Evolutionary conservation across 2,113 vertebrate genomes (phyloP).

Genomic region (Promerops cafer): DNA sequence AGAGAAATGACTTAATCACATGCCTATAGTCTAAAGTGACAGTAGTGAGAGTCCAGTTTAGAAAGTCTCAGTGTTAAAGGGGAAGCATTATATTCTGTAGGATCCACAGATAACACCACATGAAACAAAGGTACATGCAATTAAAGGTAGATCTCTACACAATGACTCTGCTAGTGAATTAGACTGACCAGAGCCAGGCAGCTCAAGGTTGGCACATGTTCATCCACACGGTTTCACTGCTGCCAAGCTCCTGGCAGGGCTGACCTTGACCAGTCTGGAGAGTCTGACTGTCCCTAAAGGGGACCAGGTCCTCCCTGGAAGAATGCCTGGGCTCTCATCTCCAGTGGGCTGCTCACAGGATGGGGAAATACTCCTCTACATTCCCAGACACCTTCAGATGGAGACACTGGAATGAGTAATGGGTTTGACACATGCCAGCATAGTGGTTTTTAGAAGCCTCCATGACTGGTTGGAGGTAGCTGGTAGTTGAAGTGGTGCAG

Average conservation of each 20-base stretch:
- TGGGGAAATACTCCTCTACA: not conserved
- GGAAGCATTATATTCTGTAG: not conserved
- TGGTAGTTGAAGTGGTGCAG: not conserved
- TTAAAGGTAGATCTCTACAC: not conserved
- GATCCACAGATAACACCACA: not conserved
- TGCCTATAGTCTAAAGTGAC: not conserved
- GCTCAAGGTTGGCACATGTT: not conserved
- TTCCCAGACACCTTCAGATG: not conserved
- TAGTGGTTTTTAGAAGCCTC: not conserved
- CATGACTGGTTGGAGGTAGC: accelerated
- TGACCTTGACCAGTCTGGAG: not conserved
- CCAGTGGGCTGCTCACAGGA: not conserved
- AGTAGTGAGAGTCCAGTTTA: not conserved
- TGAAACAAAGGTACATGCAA: not conserved
- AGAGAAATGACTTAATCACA: conserved; percentile 10
- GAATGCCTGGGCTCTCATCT: not conserved
- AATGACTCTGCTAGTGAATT: not conserved
- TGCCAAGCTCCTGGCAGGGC: not conserved
- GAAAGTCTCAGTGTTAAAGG: not conserved
- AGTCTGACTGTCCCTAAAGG: not conserved
- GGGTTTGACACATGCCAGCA: not conserved
- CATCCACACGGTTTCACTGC: not conserved
- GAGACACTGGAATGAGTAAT: not conserved
- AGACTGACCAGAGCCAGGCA: not conserved
- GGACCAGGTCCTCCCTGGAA: not conserved